Evolutionary conservation across 2,797 vertebrate genomes (phyloP).

Genomic region (Mormyrops boulengeri): DNA sequence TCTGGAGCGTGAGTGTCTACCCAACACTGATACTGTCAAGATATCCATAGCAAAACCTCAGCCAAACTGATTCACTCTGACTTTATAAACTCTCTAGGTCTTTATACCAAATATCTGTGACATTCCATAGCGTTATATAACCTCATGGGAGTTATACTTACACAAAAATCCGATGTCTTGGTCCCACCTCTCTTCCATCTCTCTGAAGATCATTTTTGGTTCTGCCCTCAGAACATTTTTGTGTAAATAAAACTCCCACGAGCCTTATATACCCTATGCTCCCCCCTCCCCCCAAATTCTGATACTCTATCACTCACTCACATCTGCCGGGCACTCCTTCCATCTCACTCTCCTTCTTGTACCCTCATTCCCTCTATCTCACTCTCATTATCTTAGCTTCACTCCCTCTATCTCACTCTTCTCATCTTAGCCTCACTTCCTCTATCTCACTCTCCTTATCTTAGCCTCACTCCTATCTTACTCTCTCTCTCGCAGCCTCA

Average conservation of each 20-base stretch:
- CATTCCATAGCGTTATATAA: neutral
- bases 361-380: neutral
- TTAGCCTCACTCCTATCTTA: neutral
- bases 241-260: neutral
- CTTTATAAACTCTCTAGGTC: neutral
- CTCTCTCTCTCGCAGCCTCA: neutral
- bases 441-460: neutral
- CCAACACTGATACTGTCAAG: neutral
- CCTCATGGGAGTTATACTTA: neutral
- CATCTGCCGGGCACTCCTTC: neutral
- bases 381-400: neutral
- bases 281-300: neutral
- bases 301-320: neutral
- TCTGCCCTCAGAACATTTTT: neutral
- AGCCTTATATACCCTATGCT: neutral
- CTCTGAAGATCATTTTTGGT: neutral
- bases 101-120: neutral
- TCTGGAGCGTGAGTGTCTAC: slow-evolving; percentile 79
- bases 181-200: neutral
- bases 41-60: neutral
- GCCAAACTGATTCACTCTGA: neutral
- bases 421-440: neutral
- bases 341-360: neutral
- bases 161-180: neutral
- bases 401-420: neutral